These are phyloP conservation scores for Cephonodes hylas DNA, from an alignment of 2,888 invertebrate species.

Conservation along the genomic window DNA sequence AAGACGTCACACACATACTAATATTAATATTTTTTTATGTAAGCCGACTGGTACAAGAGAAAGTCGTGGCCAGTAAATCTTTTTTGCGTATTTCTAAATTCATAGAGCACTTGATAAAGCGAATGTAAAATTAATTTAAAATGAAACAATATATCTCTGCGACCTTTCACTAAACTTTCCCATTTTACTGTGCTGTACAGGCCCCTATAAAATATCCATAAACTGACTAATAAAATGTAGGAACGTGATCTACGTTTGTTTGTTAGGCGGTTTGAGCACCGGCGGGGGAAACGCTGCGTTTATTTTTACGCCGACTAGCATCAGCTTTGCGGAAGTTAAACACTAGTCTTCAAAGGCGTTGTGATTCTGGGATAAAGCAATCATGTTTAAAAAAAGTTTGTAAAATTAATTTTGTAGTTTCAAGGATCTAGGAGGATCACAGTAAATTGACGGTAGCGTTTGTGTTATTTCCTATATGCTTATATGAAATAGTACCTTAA, in stretches of 20 bases:
- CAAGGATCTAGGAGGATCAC: too few species aligned
- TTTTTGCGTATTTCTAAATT: conserved; percentile 13
- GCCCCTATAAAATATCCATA: conserved; percentile 50
- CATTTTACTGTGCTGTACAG: conserved; percentile 54
- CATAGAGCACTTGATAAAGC: conserved; percentile 15
- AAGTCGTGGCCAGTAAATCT: conserved; percentile 4
- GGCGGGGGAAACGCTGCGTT: conserved; percentile 20
- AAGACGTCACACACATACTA: background rate
- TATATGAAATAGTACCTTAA: too few species aligned
- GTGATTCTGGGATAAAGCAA: background rate
- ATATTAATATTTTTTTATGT: background rate
- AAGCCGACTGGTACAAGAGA: conserved; percentile 1
- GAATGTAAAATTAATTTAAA: conserved; percentile 20
- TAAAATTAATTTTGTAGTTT: too few species aligned
- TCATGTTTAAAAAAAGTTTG: background rate
- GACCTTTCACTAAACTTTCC: conserved; percentile 63
- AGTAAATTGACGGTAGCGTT: too few species aligned
- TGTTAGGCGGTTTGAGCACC: background rate
- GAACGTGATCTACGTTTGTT: conserved; percentile 19
- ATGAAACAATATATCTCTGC: conserved; percentile 51
- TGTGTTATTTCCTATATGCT: too few species aligned
- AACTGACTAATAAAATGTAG: conserved; percentile 51
- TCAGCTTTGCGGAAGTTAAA: too few species aligned
- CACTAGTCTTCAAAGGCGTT: too few species aligned
- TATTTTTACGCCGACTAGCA: background rate